phyloP scores from a whole-genome alignment of 2,113 vertebrate species.

The Pelecanus crispus region DNA sequence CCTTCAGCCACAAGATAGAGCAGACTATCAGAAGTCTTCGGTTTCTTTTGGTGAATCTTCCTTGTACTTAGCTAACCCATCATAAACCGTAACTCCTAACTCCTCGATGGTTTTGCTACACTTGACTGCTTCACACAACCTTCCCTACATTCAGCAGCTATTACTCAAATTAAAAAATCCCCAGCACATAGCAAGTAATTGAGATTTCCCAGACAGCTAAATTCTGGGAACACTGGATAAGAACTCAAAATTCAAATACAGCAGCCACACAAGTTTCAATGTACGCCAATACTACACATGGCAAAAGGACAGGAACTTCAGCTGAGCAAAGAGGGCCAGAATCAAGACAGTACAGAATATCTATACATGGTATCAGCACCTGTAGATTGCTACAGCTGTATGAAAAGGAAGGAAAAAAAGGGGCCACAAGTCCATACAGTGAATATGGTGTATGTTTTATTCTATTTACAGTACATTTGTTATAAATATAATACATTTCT shows the following conservation, averaged over 20 bases:
- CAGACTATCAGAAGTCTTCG: background rate
- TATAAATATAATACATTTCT: constrained; percentile 99
- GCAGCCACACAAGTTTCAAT: background rate
- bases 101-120: background rate
- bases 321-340: background rate
- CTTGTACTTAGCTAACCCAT: background rate
- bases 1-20: background rate
- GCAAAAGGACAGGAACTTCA: background rate
- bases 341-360: background rate
- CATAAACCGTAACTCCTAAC: background rate
- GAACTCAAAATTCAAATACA: background rate
- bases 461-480: constrained; percentile 97
- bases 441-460: constrained; percentile 88
- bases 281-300: rapidly evolving
- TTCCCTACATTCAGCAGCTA: background rate
- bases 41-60: background rate
- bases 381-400: background rate
- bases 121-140: background rate
- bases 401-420: background rate
- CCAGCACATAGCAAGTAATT: background rate
- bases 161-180: background rate
- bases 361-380: background rate
- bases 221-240: background rate
- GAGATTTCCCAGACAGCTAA: background rate
- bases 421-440: constrained; percentile 54